These are phyloP conservation scores for Anoplophora glabripennis DNA, from an alignment of 1,140 invertebrate species.

Conservation along the genomic window DNA sequence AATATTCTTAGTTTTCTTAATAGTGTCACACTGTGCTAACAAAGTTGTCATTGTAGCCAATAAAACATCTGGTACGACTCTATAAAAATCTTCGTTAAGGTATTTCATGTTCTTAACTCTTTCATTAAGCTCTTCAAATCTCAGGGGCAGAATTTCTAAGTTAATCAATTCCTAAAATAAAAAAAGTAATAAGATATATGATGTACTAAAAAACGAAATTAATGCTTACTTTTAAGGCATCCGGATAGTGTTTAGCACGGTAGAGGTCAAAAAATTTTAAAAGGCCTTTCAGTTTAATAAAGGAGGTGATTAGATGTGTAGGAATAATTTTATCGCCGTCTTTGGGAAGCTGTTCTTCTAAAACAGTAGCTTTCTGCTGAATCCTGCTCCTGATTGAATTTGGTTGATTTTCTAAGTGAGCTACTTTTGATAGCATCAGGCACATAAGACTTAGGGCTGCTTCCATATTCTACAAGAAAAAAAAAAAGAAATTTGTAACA, in stretches of 20 bases:
- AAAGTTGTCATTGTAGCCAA: slow-evolving; percentile 86
- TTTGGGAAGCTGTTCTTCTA: slow-evolving; percentile 50
- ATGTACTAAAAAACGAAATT: background rate
- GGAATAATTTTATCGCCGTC: slow-evolving; percentile 49
- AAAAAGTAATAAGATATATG: background rate
- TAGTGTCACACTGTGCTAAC: slow-evolving; percentile 68
- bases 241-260: slow-evolving; percentile 73
- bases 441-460: slow-evolving; percentile 78
- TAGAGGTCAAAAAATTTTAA: slow-evolving; percentile 90
- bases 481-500: slow-evolving; percentile 8
- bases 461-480: slow-evolving; percentile 66
- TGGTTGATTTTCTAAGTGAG: slow-evolving; percentile 59
- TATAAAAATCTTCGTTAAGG: slow-evolving; percentile 66
- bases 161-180: slow-evolving; percentile 35
- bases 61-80: slow-evolving; percentile 80
- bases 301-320: slow-evolving; percentile 62
- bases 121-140: slow-evolving; percentile 69
- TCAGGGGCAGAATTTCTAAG: slow-evolving; percentile 66
- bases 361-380: slow-evolving; percentile 48
- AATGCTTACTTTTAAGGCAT: slow-evolving; percentile 72
- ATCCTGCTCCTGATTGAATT: slow-evolving; percentile 65
- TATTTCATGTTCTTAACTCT: slow-evolving; percentile 65
- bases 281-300: slow-evolving; percentile 79
- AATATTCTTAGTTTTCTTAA: slow-evolving; percentile 53
- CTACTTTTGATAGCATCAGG: slow-evolving; percentile 73